Evolutionary conservation across 1,140 invertebrate genomes (phyloP).

Genomic region (Aphelenchoides fujianensis): DNA sequence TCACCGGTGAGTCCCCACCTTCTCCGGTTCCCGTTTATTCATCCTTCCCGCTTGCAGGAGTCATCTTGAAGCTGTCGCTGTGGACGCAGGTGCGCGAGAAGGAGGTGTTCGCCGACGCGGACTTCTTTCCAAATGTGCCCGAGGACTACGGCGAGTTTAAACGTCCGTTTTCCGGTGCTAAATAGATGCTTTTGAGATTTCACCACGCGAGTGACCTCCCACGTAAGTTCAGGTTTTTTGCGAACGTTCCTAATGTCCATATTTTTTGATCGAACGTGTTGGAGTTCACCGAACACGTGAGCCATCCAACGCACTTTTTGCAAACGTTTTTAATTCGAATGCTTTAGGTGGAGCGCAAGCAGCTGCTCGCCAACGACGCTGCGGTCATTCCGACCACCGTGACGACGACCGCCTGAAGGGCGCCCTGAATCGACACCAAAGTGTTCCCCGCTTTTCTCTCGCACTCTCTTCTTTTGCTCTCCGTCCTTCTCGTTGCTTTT

Average conservation of each 20-base stretch:
- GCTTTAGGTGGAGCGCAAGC: no score
- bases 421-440: background rate
- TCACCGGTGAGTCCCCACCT: slow-evolving; percentile 42
- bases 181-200: no score
- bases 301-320: no score
- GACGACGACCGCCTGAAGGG: background rate
- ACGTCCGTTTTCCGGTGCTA: no score
- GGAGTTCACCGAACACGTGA: no score
- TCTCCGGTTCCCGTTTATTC: no score
- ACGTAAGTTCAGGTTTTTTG: no score
- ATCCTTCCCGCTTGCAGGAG: slow-evolving; percentile 39
- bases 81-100: slow-evolving; percentile 56
- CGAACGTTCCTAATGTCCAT: slow-evolving; percentile 22
- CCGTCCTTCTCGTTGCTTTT: background rate
- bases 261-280: slow-evolving; percentile 20
- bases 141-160: slow-evolving; percentile 59
- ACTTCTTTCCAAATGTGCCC: slow-evolving; percentile 59
- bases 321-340: no score
- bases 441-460: background rate
- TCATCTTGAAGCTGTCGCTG: slow-evolving; percentile 51
- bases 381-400: background rate
- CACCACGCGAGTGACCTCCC: slow-evolving; percentile 67
- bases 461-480: background rate
- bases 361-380: background rate
- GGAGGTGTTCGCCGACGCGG: slow-evolving; percentile 52